phyloP scores from a whole-genome alignment of 2,888 invertebrate species.

The Desoria tigrina region DNA sequence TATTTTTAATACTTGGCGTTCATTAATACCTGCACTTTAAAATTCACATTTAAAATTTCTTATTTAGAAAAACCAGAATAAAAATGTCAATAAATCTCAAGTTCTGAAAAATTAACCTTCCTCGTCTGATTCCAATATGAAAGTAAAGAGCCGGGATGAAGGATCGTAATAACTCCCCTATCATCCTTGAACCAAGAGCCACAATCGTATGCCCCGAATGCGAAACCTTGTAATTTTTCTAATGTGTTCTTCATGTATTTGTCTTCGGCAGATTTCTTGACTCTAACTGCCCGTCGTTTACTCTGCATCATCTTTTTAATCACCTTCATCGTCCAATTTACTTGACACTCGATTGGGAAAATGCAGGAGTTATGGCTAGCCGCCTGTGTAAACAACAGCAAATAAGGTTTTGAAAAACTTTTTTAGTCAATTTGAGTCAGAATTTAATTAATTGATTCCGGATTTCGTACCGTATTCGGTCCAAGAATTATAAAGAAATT shows the following conservation, averaged over 20 bases:
- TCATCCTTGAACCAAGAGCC: constrained; percentile 21
- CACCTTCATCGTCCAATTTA: constrained; percentile 9
- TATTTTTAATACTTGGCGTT: no score
- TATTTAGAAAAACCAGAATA: no score
- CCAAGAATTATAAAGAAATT: constrained; percentile 20
- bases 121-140: constrained; percentile 32
- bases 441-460: no score
- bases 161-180: constrained; percentile 36
- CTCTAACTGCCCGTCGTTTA: not conserved
- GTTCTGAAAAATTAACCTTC: constrained; percentile 22
- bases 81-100: no score
- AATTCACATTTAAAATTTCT: no score
- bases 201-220: constrained; percentile 10
- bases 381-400: no score
- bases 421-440: no score
- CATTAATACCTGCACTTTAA: no score
- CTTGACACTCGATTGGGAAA: constrained; percentile 25
- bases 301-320: constrained; percentile 14
- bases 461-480: constrained; percentile 12
- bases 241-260: constrained; percentile 5
- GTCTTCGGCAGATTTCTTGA: not conserved
- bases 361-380: constrained; percentile 2
- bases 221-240: not conserved
- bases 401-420: no score
- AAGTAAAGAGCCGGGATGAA: constrained; percentile 36